Base-by-base conservation (phyloP, 2,113 vertebrate species). In the Hipposideros armiger region DNA sequence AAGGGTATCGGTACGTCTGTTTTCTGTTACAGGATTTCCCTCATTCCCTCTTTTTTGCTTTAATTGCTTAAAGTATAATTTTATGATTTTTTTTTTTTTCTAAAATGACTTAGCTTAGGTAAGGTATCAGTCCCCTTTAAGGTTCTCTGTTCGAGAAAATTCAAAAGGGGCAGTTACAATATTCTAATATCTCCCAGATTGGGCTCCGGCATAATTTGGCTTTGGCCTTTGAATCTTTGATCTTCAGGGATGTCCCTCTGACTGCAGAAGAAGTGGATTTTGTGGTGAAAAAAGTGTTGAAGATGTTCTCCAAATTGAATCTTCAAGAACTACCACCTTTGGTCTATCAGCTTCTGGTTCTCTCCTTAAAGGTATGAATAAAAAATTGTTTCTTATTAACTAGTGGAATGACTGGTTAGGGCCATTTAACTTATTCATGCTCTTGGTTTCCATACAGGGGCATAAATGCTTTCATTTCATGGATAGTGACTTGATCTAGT, bases 311-410 rank as follows among this genome's bases (percentile, higher is more conserved):
- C 82, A 99, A 99, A 96, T 96, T 99, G 97, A 99, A 99, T 87
- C 98, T 99, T 69, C 99, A 99, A 96, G 99, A 99, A 98, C 99
- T 99, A 52, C 99, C 99, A 2, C 99, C 99, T 22, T 96, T 99
- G 88, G 98, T 99, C 97, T 99, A 99, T 98, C 99, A 99, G 96
- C 98, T 99, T 86, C 98, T 99, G 72, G 98, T 99, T 84, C 98
- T 99, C 91, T 99, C 99, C 93, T 98, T 99, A 89, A 99, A 99
- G 99, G 99, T 99, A 97, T 91, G 95, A 94, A 13, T 22, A 30
- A 86, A 74, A 36, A 36, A 36, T 66, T 36, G 15, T 87, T 78
- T 56, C 30, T 87, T 28, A 45, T 87, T 24, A 47, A 40, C 85
- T 11, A 6, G 3, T 47, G 28, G 32, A 54, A 36, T 67, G 40